phyloP scores from a whole-genome alignment of 2,113 vertebrate genomes.

The Sceloporus undulatus region DNA sequence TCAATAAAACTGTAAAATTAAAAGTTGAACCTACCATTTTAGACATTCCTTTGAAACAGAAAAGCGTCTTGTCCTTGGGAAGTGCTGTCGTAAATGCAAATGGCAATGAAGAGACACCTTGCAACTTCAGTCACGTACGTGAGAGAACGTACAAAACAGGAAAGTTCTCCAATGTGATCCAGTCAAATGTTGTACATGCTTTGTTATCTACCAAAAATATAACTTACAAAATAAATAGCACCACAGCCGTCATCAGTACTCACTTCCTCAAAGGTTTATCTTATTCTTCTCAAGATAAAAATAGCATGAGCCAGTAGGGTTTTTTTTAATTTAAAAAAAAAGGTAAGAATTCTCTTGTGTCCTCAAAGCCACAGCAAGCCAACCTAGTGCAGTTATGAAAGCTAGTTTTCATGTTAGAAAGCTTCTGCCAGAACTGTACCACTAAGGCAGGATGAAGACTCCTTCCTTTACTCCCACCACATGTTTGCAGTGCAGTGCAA shows the following conservation, averaged over 20 bases:
- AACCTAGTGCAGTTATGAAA: not conserved
- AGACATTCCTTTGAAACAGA: constrained; percentile 51
- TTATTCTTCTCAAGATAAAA: constrained; percentile 8
- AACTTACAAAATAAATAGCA: constrained; percentile 49
- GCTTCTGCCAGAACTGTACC: no score
- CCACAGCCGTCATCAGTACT: constrained; percentile 46
- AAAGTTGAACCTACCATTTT: constrained; percentile 74
- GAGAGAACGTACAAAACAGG: constrained; percentile 4
- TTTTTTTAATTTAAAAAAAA: not conserved
- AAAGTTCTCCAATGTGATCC: constrained; percentile 13
- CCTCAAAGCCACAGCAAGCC: constrained; percentile 31
- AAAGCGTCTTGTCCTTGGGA: not conserved
- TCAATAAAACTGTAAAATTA: constrained; percentile 5
- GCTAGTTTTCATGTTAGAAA: not conserved
- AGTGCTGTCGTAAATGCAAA: constrained; percentile 14
- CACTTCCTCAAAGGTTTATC: constrained; percentile 69
- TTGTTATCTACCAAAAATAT: not conserved
- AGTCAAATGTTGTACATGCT: not conserved
- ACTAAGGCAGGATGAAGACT: not conserved
- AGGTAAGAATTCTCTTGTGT: not conserved
- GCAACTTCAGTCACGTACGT: constrained; percentile 40
- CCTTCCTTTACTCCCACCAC: not conserved
- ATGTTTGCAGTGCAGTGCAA: not conserved
- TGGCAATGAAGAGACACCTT: constrained; percentile 23
- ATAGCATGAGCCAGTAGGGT: not conserved